These are phyloP conservation scores for Globodera ellingtonae DNA, from an alignment of 1,140 invertebrate species.

Conservation along the genomic window DNA sequence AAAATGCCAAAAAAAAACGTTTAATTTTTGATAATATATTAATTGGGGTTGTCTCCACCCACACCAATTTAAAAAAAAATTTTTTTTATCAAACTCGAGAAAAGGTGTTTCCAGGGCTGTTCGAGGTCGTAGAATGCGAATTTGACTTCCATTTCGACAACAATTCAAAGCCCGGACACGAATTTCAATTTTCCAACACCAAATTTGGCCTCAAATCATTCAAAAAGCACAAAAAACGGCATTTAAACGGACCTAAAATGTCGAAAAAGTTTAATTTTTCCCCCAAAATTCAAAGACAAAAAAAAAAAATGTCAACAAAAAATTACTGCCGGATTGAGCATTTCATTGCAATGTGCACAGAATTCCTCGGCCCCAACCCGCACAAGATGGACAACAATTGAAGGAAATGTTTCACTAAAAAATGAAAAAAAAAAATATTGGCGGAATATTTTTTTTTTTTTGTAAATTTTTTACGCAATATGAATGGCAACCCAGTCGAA, in stretches of 20 bases:
- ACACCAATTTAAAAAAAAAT: no score
- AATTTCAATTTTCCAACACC: background rate
- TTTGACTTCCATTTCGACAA: background rate
- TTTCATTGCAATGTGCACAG: slow-evolving; percentile 18
- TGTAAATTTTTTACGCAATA: slow-evolving; percentile 12
- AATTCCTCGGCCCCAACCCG: slow-evolving; percentile 19
- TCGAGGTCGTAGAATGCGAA: background rate
- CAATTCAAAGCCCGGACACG: background rate
- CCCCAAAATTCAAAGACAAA: background rate
- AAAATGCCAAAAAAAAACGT: background rate
- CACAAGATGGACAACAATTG: slow-evolving; percentile 5
- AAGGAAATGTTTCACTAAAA: slow-evolving; percentile 21
- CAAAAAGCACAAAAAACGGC: background rate
- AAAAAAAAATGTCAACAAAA: background rate
- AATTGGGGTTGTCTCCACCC: no score
- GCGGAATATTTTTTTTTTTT: no score
- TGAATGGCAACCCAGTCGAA: slow-evolving; percentile 25
- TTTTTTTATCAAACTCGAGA: no score
- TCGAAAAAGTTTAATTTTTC: background rate
- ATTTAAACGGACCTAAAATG: slow-evolving; percentile 8
- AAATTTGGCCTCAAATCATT: no score
- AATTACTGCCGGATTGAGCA: background rate
- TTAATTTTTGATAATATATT: background rate
- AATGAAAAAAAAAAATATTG: background rate
- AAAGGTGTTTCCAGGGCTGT: background rate